Percentiles rank a stretch among this genome's conserved stretches.
These are phyloP conservation scores for Chydorus sphaericus DNA, from an alignment of 2,888 invertebrate species.

Conservation along the genomic window DNA sequence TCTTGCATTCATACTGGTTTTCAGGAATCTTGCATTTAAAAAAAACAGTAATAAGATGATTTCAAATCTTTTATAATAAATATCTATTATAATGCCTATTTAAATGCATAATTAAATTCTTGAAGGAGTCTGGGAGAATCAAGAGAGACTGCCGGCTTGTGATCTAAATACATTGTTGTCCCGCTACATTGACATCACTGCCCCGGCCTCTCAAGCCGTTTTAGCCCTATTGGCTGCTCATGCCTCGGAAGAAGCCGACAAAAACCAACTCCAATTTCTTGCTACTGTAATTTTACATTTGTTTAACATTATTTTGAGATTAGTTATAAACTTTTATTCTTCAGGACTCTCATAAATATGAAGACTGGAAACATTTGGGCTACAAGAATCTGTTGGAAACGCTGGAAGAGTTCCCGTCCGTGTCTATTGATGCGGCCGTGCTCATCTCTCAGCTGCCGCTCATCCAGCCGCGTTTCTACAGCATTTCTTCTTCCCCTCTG, in stretches of 20 bases:
- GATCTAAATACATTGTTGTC: conserved; percentile 58
- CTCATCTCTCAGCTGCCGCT: conserved; percentile 67
- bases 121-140: conserved; percentile 70
- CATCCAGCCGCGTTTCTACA: conserved; percentile 83
- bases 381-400: conserved; percentile 76
- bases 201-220: conserved; percentile 74
- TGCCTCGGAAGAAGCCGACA: conserved; percentile 59
- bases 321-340: too few relatives aligned
- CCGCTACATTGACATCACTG: conserved; percentile 77
- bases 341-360: conserved; percentile 72
- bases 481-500: conserved; percentile 75
- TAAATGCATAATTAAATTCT: too few relatives aligned
- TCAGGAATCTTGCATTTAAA: too few relatives aligned
- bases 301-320: background rate
- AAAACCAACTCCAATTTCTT: conserved; percentile 50
- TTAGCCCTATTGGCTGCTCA: conserved; percentile 66
- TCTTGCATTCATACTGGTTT: too few relatives aligned
- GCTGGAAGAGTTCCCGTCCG: conserved; percentile 72
- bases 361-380: conserved; percentile 82
- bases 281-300: conserved; percentile 52
- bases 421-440: conserved; percentile 64
- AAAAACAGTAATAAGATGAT: too few relatives aligned
- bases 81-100: too few relatives aligned
- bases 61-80: too few relatives aligned
- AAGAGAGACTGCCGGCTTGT: conserved; percentile 64